Percentiles rank a stretch among this genome's conserved stretches.
Conservation (phyloP, 2,797 vertebrate genomes). For the Mionectes olivaceus region DNA sequence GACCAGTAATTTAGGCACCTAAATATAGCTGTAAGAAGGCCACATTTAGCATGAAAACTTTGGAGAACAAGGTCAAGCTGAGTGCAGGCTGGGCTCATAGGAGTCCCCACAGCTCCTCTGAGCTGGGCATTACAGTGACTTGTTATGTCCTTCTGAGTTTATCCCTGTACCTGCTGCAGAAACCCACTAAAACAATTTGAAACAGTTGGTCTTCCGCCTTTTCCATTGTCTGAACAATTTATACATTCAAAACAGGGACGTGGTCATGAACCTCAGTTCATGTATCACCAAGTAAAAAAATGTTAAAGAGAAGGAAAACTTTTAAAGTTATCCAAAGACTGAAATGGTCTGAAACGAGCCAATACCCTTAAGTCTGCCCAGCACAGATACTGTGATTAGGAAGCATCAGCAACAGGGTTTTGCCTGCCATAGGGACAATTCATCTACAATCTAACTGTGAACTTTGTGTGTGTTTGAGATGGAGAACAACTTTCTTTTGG, state of each 20-base stretch:
- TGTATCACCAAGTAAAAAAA: neutral
- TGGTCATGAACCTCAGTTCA: neutral
- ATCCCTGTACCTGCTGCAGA: neutral
- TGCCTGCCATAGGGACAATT: neutral
- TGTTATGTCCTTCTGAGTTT: neutral
- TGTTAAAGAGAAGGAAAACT: neutral
- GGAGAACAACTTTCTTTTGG: neutral
- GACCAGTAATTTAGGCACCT: conserved; percentile 42
- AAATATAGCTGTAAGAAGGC: conserved; percentile 3
- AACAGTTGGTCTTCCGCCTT: neutral
- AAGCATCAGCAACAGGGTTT: neutral
- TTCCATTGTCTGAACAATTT: neutral
- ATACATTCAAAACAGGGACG: neutral
- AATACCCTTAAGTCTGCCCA: neutral
- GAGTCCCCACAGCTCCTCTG: neutral
- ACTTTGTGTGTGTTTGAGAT: neutral
- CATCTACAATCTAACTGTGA: neutral
- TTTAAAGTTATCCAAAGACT: neutral
- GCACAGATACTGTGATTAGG: neutral
- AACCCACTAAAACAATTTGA: neutral
- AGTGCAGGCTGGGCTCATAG: neutral
- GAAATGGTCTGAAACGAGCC: neutral
- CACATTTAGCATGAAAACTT: conserved; percentile 28
- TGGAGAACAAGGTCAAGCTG: neutral
- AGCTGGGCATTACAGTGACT: neutral